These are phyloP conservation scores for Dendrolimus pini DNA, from an alignment of 2,888 invertebrate genomes.

Conservation along the genomic window DNA sequence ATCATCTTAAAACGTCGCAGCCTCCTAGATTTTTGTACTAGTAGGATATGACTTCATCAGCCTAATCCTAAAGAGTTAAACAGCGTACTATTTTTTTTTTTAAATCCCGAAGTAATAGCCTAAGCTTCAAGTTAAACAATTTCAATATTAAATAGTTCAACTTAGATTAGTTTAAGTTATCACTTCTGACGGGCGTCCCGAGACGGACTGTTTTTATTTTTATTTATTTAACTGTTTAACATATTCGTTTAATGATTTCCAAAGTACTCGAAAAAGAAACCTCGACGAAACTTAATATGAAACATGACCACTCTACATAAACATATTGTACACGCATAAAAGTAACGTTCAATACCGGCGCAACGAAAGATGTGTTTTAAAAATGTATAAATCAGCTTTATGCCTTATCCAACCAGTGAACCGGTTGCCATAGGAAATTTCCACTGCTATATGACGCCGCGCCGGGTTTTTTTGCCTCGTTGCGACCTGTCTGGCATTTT, in stretches of 20 bases:
- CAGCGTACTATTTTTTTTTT: no score
- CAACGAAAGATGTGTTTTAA: background rate
- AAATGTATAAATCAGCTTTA: background rate
- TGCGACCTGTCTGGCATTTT: background rate
- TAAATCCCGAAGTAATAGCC: no score
- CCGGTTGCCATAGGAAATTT: background rate
- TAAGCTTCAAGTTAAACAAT: no score
- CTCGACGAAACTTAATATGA: background rate
- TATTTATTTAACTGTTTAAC: background rate
- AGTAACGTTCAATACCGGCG: background rate
- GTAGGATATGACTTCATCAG: no score
- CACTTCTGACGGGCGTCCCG: background rate
- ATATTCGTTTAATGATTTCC: background rate
- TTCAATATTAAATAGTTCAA: no score
- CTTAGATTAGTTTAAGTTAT: background rate
- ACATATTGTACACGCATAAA: no score
- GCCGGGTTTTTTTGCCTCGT: background rate
- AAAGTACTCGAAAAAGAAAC: background rate
- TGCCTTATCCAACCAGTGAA: background rate
- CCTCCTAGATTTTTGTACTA: no score
- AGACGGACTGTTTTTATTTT: background rate
- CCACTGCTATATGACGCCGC: background rate
- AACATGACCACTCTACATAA: no score
- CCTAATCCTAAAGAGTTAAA: no score
- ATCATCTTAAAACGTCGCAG: no score